These are phyloP conservation scores for Pseudoips prasinana DNA, from an alignment of 2,888 invertebrate species.

Conservation along the genomic window DNA sequence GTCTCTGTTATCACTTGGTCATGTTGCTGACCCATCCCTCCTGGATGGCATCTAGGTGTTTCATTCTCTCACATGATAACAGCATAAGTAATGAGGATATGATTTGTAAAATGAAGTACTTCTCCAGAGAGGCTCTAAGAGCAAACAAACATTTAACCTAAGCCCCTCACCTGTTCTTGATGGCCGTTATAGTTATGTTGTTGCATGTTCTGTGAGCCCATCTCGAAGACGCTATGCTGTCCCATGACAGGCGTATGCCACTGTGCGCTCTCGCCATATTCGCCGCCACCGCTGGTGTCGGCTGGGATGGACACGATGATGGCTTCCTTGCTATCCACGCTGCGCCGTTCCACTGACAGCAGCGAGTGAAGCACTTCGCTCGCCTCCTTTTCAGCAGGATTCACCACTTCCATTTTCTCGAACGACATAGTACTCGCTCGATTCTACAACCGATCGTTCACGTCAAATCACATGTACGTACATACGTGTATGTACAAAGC, in stretches of 20 bases:
- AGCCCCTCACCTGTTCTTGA: constrained; percentile 77
- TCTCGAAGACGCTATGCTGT: constrained; percentile 77
- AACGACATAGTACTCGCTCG: constrained; percentile 68
- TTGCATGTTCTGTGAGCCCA: constrained; percentile 67
- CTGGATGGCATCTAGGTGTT: too few relatives aligned
- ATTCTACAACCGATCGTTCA: constrained; percentile 72
- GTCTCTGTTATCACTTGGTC: too few relatives aligned
- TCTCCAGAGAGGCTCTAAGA: too few relatives aligned
- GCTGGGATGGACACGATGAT: constrained; percentile 74
- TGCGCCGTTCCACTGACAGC: constrained; percentile 84
- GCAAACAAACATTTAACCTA: too few relatives aligned
- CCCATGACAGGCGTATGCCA: constrained; percentile 85
- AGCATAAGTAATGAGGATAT: too few relatives aligned
- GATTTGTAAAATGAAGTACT: too few relatives aligned
- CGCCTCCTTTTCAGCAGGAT: constrained; percentile 86
- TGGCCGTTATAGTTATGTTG: constrained; percentile 76
- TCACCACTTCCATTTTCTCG: constrained; percentile 84
- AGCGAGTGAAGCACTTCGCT: constrained; percentile 86
- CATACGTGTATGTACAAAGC: constrained; percentile 74
- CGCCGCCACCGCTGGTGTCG: constrained; percentile 72
- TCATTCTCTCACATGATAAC: too few relatives aligned
- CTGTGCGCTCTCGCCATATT: constrained; percentile 81
- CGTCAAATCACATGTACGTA: constrained; percentile 76
- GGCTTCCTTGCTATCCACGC: constrained; percentile 81
- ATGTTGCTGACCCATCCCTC: too few relatives aligned